Evolutionary conservation across 2,888 invertebrate genomes (phyloP).

Genomic region (Pycnomerus fuliginosus): DNA sequence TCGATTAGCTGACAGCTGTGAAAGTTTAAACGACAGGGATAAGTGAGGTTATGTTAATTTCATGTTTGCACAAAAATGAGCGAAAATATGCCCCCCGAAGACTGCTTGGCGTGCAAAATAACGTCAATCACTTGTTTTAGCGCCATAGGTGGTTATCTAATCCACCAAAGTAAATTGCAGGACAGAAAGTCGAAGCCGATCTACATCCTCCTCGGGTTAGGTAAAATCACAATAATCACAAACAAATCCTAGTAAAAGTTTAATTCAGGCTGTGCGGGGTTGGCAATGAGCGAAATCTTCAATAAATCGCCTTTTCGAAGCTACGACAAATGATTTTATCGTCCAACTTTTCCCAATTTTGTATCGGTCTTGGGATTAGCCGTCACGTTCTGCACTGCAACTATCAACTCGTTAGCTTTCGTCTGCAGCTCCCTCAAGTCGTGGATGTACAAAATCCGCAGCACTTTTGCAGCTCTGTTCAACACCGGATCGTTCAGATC

Average conservation of each 20-base stretch:
- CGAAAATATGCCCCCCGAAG: too few species aligned
- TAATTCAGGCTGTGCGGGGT: slow-evolving; percentile 40
- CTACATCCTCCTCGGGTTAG: slow-evolving; percentile 40
- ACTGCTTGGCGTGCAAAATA: slow-evolving; percentile 47
- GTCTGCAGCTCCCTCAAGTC: slow-evolving; percentile 88
- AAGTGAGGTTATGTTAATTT: too few species aligned
- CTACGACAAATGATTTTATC: slow-evolving; percentile 44
- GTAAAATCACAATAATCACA: slow-evolving; percentile 29
- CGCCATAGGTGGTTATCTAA: slow-evolving; percentile 46
- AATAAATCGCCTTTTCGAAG: slow-evolving; percentile 44
- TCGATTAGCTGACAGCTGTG: too few species aligned
- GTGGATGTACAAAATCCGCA: slow-evolving; percentile 79
- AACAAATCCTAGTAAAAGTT: slow-evolving; percentile 12
- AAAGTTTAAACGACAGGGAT: too few species aligned
- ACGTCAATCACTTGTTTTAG: slow-evolving; percentile 42
- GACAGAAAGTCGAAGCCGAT: slow-evolving; percentile 33
- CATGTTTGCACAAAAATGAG: too few species aligned
- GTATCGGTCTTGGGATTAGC: slow-evolving; percentile 97
- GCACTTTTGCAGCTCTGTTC: slow-evolving; percentile 72
- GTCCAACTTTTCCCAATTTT: slow-evolving; percentile 88
- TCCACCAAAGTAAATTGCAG: slow-evolving; percentile 34
- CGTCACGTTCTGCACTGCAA: slow-evolving; percentile 87
- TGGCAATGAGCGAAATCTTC: slow-evolving; percentile 47
- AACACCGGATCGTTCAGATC: slow-evolving; percentile 65
- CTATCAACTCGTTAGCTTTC: slow-evolving; percentile 90